Conservation (phyloP, 2,888 invertebrate species). For the Ethmia dodecea region DNA sequence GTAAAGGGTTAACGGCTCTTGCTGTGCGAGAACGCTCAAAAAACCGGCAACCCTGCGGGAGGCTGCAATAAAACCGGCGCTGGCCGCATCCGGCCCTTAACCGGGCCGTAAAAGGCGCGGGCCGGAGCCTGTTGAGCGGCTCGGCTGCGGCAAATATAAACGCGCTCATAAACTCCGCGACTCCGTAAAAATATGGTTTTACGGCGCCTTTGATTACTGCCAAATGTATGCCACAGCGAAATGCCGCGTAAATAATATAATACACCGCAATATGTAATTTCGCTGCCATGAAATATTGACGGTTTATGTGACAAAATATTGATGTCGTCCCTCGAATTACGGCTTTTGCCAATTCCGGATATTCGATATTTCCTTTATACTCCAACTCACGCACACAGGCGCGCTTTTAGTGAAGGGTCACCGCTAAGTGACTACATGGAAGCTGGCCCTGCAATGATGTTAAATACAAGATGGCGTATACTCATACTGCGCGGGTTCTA, state of each 20-base stretch:
- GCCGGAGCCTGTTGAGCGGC: neutral
- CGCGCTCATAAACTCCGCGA: slow-evolving; percentile 30
- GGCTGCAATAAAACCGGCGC: slow-evolving; percentile 16
- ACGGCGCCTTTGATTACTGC: slow-evolving; percentile 32
- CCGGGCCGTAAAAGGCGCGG: slow-evolving; percentile 11
- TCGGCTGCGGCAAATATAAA: slow-evolving; percentile 25
- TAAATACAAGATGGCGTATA: no score
- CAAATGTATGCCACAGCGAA: slow-evolving; percentile 8
- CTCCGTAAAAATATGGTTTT: slow-evolving; percentile 39
- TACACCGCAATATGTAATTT: slow-evolving; percentile 4
- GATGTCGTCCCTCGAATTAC: no score
- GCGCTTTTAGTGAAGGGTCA: no score
- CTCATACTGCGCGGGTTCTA: no score
- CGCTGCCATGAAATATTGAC: neutral
- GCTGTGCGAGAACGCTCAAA: no score
- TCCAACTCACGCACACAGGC: no score
- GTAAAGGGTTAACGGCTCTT: no score
- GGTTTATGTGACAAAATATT: no score
- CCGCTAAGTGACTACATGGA: no score
- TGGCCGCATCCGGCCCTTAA: slow-evolving; percentile 18
- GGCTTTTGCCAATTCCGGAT: no score
- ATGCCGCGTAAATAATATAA: slow-evolving; percentile 7
- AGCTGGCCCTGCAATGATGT: no score
- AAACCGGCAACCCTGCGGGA: slow-evolving; percentile 9
- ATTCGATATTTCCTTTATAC: no score